Percentiles rank a stretch among this genome's conserved stretches.
Conservation (phyloP, 1,140 invertebrate genomes). For the Brachionus sp. region DNA sequence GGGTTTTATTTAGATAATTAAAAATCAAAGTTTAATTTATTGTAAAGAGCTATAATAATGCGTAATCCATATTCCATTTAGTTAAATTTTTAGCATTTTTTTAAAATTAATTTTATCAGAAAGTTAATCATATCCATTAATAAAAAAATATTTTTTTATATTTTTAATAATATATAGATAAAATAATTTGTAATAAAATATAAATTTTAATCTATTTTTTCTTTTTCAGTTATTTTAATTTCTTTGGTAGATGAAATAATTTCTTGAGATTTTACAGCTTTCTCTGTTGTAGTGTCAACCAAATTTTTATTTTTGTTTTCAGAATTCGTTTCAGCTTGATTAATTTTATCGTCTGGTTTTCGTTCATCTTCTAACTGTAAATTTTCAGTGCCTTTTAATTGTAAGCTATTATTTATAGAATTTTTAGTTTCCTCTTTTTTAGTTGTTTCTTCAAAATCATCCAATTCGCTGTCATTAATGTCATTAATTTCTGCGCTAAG, state of each 20-base stretch:
- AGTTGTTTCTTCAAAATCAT: neutral
- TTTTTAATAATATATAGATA: neutral
- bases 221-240: neutral
- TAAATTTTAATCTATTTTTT: neutral
- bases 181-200: no score
- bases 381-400: neutral
- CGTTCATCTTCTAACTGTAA: neutral
- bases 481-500: neutral
- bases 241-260: neutral
- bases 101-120: no score
- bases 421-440: neutral
- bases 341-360: neutral
- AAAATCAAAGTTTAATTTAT: no score
- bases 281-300: neutral
- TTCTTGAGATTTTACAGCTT: neutral
- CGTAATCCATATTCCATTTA: no score
- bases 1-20: no score
- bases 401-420: neutral
- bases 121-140: no score
- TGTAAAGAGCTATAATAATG: no score
- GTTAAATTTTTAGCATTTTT: no score
- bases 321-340: neutral
- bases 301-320: neutral
- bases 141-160: no score
- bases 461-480: neutral